phyloP scores from a whole-genome alignment of 2,888 invertebrate genomes.

The Pseudeuparius sepicola region DNA sequence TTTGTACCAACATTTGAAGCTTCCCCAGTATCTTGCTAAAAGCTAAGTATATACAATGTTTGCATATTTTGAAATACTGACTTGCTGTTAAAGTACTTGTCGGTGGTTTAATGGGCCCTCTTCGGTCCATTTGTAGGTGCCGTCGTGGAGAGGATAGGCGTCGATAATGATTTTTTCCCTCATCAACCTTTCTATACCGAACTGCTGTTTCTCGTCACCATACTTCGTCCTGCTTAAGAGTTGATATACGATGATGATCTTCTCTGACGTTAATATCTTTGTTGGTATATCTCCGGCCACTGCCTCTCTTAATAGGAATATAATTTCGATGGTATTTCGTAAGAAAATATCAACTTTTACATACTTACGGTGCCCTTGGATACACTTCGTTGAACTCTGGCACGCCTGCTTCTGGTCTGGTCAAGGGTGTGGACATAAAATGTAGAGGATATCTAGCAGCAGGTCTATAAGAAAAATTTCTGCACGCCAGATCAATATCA shows the following conservation, averaged over 20 bases:
- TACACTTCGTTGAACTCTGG: slow-evolving; percentile 21
- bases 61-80: neutral
- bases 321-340: neutral
- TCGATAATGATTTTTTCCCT: slow-evolving; percentile 27
- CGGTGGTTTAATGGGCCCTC: slow-evolving; percentile 32
- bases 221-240: slow-evolving; percentile 29
- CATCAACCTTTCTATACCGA: slow-evolving; percentile 31
- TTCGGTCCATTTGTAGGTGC: slow-evolving; percentile 30
- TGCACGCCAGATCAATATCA: slow-evolving; percentile 26
- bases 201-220: slow-evolving; percentile 26
- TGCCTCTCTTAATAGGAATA: slow-evolving; percentile 19
- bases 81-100: slow-evolving; percentile 28
- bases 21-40: slow-evolving; percentile 50
- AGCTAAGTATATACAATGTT: slow-evolving; percentile 34
- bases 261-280: slow-evolving; percentile 31
- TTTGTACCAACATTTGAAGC: slow-evolving; percentile 44
- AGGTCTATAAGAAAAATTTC: slow-evolving; percentile 22
- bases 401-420: slow-evolving; percentile 22
- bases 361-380: slow-evolving; percentile 27
- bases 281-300: slow-evolving; percentile 21
- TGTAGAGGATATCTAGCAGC: slow-evolving; percentile 17
- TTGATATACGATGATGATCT: slow-evolving; percentile 31
- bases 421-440: slow-evolving; percentile 28
- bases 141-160: slow-evolving; percentile 36
- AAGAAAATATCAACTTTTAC: slow-evolving; percentile 1